Conservation (phyloP, 2,888 invertebrate species). For the Abrostola tripartita region DNA sequence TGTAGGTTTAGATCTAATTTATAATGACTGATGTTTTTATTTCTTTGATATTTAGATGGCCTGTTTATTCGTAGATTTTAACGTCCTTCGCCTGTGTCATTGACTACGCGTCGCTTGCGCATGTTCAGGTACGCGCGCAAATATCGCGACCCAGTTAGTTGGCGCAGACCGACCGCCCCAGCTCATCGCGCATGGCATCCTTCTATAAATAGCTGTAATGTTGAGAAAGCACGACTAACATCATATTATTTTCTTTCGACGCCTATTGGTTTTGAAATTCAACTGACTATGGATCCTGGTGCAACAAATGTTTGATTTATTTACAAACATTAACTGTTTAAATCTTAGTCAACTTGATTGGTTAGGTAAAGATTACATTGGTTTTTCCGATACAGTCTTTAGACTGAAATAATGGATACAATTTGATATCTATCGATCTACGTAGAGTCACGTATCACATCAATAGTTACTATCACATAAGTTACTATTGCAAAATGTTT, state of each 20-base stretch:
- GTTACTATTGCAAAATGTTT: too few relatives aligned
- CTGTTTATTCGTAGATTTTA: constrained; percentile 54
- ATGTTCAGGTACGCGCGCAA: constrained; percentile 68
- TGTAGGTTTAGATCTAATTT: constrained; percentile 49
- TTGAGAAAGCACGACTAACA: constrained; percentile 73
- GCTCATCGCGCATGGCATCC: constrained; percentile 71
- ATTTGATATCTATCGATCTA: too few relatives aligned
- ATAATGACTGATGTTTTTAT: constrained; percentile 52
- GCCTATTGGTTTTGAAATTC: constrained; percentile 27
- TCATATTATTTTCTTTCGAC: constrained; percentile 47
- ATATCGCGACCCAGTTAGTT: constrained; percentile 83
- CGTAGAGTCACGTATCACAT: too few relatives aligned
- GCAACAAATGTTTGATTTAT: too few relatives aligned
- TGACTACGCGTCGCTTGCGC: constrained; percentile 64
- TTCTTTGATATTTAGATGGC: constrained; percentile 56
- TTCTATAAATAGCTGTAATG: constrained; percentile 78
- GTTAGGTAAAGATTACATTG: too few relatives aligned
- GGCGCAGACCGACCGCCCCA: constrained; percentile 65
- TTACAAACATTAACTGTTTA: background rate
- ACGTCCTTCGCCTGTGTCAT: constrained; percentile 68
- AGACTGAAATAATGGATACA: too few relatives aligned
- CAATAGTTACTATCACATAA: too few relatives aligned
- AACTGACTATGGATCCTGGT: too few relatives aligned
- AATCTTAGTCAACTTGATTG: background rate
- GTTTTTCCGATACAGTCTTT: too few relatives aligned